Evolutionary conservation across 2,113 vertebrate species (phyloP), one percentile per base, ranked within the genome.

Genomic region (Takifugu bimaculatus): DNA sequence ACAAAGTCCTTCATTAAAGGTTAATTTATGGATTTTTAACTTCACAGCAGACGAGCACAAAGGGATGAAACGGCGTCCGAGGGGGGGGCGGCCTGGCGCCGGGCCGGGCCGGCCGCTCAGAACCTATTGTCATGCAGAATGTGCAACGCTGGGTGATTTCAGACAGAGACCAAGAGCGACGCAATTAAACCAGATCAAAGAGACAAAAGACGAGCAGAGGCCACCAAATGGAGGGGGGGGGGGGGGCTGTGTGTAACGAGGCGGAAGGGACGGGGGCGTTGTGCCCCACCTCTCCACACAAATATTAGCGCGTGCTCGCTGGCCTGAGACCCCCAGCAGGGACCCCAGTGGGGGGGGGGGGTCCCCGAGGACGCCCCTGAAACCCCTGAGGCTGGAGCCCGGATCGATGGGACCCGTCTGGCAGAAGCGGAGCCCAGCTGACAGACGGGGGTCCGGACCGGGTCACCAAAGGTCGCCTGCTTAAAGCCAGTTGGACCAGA

Each of bases 61-160:
- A 78, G 78, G 85, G 81, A 88, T 82, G 79, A 89, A 82, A 87
- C 81, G 44, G 50, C 35, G 75, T 63, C 65, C 66, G 32, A 7
- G 4, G 32, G 1, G n/a, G 4, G 28, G 28, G 28, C 5, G 28
- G 28, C 3, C 3, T 3, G 62, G 68, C 70, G 69, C 48, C 1
- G 68, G 71, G 68, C 57, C 80, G 78, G 65, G 1, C 75, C 26
- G 27, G 26, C 60, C 27, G 5, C 42, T 85, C 83, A 87, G 83
- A 71, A 65, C 82, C 85, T 29, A 87, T 91, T 92, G 84, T 91
- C 6, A 90, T 90, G 89, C 70, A 83, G 86, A 90, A 79, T 78
- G 57, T 70, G 57, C 77, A 80, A 79, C 13, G 80, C 63, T 25
- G 44, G 35, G 74, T 67, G 10, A 78, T 82, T 85, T 89, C 85